Evolutionary conservation across 2,888 invertebrate genomes (phyloP).

Genomic region (Acronicta psi): DNA sequence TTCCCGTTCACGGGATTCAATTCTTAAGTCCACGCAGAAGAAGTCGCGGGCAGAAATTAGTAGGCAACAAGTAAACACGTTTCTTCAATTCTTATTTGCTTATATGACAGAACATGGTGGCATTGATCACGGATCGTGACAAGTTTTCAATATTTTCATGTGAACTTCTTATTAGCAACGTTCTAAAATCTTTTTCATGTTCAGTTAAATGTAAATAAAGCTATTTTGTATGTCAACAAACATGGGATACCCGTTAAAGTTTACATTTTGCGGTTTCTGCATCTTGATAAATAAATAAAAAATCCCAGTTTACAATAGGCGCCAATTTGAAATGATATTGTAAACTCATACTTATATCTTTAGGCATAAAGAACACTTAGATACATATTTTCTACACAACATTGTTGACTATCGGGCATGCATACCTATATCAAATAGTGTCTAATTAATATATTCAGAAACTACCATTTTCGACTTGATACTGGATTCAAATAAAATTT

Average conservation of each 20-base stretch:
- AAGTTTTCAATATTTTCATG: neutral
- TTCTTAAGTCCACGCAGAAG: too few relatives aligned
- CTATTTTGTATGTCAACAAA: neutral
- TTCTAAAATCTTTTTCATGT: neutral
- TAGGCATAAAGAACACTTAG: neutral
- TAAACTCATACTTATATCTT: rapidly evolving
- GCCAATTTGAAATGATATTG: neutral
- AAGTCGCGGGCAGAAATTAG: too few relatives aligned
- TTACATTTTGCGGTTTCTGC: slow-evolving; percentile 19
- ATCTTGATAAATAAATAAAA: slow-evolving; percentile 3
- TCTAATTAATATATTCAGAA: too few relatives aligned
- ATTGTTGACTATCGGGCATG: neutral
- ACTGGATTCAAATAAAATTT: too few relatives aligned
- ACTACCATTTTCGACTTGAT: too few relatives aligned
- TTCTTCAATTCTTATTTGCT: neutral
- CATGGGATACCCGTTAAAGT: neutral
- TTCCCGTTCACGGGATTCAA: too few relatives aligned
- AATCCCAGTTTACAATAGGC: neutral
- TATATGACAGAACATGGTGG: too few relatives aligned
- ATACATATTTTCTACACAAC: neutral
- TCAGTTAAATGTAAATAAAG: neutral
- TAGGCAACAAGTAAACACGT: too few relatives aligned
- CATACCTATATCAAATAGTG: too few relatives aligned
- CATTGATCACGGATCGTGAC: neutral
- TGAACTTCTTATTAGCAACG: neutral